Percentiles rank a stretch among this genome's conserved stretches.
These are phyloP conservation scores for Ondatra zibethicus DNA, from an alignment of 2,113 vertebrate species.

Conservation along the genomic window DNA sequence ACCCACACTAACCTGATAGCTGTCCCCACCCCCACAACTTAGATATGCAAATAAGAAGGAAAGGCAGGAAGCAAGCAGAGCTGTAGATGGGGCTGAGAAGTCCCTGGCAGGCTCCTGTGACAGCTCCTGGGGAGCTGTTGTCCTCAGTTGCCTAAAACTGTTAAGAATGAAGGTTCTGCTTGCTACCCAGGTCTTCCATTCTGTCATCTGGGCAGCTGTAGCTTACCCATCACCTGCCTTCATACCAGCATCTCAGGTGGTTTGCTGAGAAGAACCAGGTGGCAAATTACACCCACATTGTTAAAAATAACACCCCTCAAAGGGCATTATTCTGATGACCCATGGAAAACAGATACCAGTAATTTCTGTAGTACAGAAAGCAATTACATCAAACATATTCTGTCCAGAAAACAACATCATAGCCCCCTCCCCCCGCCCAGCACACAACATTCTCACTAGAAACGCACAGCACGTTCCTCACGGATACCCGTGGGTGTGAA, in stretches of 20 bases:
- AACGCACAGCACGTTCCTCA: background rate
- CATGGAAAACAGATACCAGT: constrained; percentile 43
- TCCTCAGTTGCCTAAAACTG: background rate
- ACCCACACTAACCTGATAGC: background rate
- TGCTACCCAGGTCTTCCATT: background rate
- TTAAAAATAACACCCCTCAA: constrained; percentile 42
- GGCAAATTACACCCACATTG: background rate
- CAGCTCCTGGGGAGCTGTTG: background rate
- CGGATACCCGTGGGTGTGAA: background rate
- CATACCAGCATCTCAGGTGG: background rate
- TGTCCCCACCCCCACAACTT: background rate
- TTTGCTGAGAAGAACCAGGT: constrained; percentile 54
- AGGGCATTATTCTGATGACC: background rate
- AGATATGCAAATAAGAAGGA: background rate
- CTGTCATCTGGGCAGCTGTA: background rate
- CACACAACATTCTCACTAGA: background rate
- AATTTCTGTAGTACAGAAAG: constrained; percentile 48
- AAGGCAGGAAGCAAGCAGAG: background rate
- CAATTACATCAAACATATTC: background rate
- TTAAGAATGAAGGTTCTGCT: background rate
- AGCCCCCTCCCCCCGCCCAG: too few species aligned
- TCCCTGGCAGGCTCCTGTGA: background rate
- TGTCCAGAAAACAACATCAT: background rate
- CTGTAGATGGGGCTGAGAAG: background rate
- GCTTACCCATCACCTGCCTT: background rate